Percentiles rank a stretch among this genome's conserved stretches.
Evolutionary conservation across 2,888 invertebrate species (phyloP).

Genomic region (Apomyelois bistriatella): DNA sequence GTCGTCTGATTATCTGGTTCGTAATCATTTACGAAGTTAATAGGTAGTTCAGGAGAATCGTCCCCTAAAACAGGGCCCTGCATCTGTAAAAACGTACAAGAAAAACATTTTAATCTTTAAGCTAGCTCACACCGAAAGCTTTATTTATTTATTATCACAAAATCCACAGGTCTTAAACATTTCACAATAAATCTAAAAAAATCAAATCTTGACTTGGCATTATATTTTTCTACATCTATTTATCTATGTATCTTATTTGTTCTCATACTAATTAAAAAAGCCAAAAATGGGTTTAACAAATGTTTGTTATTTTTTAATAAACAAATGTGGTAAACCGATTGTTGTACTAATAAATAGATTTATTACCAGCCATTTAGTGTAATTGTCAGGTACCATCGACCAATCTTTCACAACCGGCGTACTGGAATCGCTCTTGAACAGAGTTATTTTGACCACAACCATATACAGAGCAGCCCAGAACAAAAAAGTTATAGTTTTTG

Average conservation of each 20-base stretch:
- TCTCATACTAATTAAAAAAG: too few relatives aligned
- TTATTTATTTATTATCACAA: too few relatives aligned
- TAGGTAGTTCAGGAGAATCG: conserved; percentile 42
- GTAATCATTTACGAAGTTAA: conserved; percentile 42
- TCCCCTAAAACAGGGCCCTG: conserved; percentile 63
- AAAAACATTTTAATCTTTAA: not conserved
- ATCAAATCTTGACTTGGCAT: too few relatives aligned
- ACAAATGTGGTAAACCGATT: too few relatives aligned
- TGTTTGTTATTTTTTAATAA: too few relatives aligned
- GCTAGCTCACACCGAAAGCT: too few relatives aligned
- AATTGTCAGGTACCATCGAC: conserved; percentile 67
- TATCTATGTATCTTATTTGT: too few relatives aligned
- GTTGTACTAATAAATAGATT: not conserved
- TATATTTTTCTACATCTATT: too few relatives aligned
- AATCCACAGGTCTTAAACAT: too few relatives aligned
- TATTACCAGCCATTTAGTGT: conserved; percentile 71
- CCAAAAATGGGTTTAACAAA: too few relatives aligned
- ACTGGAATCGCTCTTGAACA: conserved; percentile 63
- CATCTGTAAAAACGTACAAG: conserved; percentile 35
- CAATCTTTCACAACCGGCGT: conserved; percentile 54
- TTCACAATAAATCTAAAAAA: too few relatives aligned
- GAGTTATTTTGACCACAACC: conserved; percentile 70
- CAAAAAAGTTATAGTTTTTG: conserved; percentile 67
- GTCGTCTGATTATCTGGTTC: conserved; percentile 63
- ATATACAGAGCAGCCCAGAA: conserved; percentile 72